Evolutionary conservation across 2,888 invertebrate species (phyloP), one percentile per base, ranked within the genome.

Genomic region (Aplocera efformata): DNA sequence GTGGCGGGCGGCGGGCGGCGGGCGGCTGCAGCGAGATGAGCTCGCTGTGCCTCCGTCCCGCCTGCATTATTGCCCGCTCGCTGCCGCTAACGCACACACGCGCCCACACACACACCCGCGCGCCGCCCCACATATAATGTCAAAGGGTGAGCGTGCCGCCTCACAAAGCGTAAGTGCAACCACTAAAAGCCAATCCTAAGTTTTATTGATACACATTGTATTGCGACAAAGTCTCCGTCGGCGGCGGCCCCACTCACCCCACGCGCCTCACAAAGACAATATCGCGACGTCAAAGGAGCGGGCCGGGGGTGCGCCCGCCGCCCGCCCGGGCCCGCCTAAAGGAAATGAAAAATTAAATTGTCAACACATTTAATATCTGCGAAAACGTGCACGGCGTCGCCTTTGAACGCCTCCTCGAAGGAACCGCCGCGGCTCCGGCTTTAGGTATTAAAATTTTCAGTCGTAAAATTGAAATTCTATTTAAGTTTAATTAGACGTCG

Each of bases 191-290:
- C 88, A 88, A 88, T 88, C 86, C 88, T 86, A 88, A 88, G 88
- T 88, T 88, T 88, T 88, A 88, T 88, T 88, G 88, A 88, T 88
- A 88, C 88, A 88, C 88, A 88, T 88, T 88, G 86, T 88, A 88
- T 88, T 88, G 88, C 86, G 88, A 88, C 88, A 88, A 86, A 86
- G 88, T 88, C 86, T 85, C 84, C 76, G 82, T 69, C 79, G 80
- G 58, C 76, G 72, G 72, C 70, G 81, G 79, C 73, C 82, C 74
- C 72, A 72, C 81, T 71, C 81, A 81, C 79, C 82, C 85, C 85
- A 79, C 76, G 75, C 78, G 76, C 74, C 79, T 78, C 81, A 86
- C 88, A 88, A 88, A 88, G 88, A 88, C 88, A 88, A 88, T 88
- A 88, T 88, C 88, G 85, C 86, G 85, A 82, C 88, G 88, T 88